A percentile compares a stretch with the other conserved stretches of the same genome.
Conservation (phyloP, 2,888 invertebrate genomes). For the Acronicta aceris region DNA sequence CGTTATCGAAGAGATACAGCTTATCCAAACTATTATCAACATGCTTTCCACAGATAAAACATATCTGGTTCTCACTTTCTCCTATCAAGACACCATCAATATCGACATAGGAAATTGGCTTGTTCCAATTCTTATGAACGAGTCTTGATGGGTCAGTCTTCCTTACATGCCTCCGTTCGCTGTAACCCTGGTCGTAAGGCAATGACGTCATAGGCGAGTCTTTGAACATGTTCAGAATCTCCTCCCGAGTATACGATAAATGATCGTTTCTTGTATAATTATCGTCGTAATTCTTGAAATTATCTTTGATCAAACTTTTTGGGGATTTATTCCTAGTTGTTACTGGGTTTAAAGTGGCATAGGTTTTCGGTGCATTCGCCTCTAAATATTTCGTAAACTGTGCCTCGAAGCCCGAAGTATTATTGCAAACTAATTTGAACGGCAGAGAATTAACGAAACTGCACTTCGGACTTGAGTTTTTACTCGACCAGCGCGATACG, state of each 20-base stretch:
- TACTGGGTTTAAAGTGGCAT: constrained; percentile 70
- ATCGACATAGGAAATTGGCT: constrained; percentile 68
- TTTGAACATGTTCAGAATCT: constrained; percentile 84
- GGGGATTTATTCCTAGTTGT: constrained; percentile 74
- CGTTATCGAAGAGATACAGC: constrained; percentile 82
- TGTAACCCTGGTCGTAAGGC: constrained; percentile 72
- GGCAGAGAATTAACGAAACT: constrained; percentile 79
- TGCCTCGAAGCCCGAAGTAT: constrained; percentile 78
- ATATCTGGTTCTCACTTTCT: constrained; percentile 73
- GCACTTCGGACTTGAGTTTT: constrained; percentile 71
- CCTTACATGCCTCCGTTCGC: constrained; percentile 77
- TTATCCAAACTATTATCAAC: constrained; percentile 75
- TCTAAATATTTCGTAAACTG: constrained; percentile 82
- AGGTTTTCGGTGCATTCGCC: constrained; percentile 69
- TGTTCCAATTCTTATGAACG: constrained; percentile 71
- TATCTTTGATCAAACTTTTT: constrained; percentile 71
- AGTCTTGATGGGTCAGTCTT: constrained; percentile 81
- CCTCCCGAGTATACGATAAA: constrained; percentile 76
- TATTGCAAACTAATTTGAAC: constrained; percentile 80
- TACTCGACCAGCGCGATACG: constrained; percentile 66
- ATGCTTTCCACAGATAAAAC: constrained; percentile 79
- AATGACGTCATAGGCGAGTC: constrained; percentile 80
- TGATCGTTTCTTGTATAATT: constrained; percentile 64
- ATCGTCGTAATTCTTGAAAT: constrained; percentile 62
- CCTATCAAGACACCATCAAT: constrained; percentile 71